Evolutionary conservation across 2,113 vertebrate genomes (phyloP), one percentile per base, ranked within the genome.

Genomic region (Hepsetus odoe): DNA sequence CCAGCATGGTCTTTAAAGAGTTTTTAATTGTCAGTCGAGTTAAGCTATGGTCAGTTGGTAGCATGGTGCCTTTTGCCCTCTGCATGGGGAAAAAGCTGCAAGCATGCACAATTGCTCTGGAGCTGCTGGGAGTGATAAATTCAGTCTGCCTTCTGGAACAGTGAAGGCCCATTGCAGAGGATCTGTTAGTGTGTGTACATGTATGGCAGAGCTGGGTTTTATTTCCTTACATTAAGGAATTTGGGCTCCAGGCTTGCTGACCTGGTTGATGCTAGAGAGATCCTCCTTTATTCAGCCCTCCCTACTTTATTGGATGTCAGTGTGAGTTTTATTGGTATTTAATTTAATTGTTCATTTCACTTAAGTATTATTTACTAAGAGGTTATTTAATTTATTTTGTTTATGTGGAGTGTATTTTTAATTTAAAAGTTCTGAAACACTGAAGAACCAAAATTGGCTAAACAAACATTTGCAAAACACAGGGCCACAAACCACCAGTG

Each of bases 141-240:
- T 56, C 35, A 51, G 74, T 44, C 80, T 79, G 75, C 53, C 75
- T 84, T 68, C 28, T 53, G 78, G 78, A 62, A 76, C 75, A 42
- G 51, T 64, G 62, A 75, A 56, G 67, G 83, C 85, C 85, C 82
- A 58, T 76, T 62, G 77, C 81, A 83, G 85, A 51, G 56, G 53
- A 78, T 46, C 67, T 70, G 69, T 49, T 30, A 20, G 44, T 64
- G 14, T 55, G 55, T 68, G 67, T 80, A 56, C 73, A 5, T 42
- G 82, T 42, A 81, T 86, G 80, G 84, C 64, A 30, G 78, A 85
- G 82, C 84, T 85, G 64, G 28, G 62, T 42, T 68, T 62, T 86
- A 90, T 83, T 92, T 93, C 92, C 91, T 93, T 92, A 92, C 90
- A 92, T 90, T 92, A 93, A 91, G 88, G 92, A 89, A 79, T 35